These are phyloP conservation scores for Tragelaphus buxtoni DNA, from an alignment of 2,113 vertebrate species.

Conservation along the genomic window DNA sequence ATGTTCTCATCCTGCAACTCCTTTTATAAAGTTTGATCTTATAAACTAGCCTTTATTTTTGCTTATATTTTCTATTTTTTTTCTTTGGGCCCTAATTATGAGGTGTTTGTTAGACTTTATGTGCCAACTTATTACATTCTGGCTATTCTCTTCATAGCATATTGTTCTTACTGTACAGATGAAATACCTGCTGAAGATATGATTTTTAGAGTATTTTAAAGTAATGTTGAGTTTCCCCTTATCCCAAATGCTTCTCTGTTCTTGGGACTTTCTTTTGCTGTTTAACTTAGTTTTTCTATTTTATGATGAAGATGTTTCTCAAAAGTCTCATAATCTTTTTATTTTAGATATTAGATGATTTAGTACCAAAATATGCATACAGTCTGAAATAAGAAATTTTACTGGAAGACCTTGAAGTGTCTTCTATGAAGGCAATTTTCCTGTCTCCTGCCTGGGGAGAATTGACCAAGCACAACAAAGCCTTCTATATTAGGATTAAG, in stretches of 20 bases:
- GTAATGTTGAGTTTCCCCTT: neutral
- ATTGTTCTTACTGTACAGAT: neutral
- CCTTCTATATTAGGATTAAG: neutral
- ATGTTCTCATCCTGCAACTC: neutral
- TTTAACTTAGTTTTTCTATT: neutral
- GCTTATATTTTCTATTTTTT: neutral
- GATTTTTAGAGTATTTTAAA: neutral
- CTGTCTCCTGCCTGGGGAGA: neutral
- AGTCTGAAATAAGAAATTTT: neutral
- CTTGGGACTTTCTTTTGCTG: neutral
- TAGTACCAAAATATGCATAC: neutral
- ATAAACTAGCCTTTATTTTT: slow-evolving; percentile 21
- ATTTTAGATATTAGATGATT: neutral
- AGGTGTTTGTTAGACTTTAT: neutral
- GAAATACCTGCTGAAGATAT: neutral
- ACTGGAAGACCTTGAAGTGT: neutral
- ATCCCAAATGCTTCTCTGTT: neutral
- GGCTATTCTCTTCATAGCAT: neutral
- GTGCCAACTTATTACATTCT: neutral
- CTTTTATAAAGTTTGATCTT: neutral
- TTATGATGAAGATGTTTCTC: neutral
- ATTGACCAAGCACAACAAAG: neutral
- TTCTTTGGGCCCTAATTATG: neutral
- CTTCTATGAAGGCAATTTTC: neutral
- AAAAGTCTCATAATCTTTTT: neutral